Percentiles rank a stretch among this genome's conserved stretches.
Evolutionary conservation across 2,888 invertebrate species (phyloP).

Genomic region (Mimas tiliae): DNA sequence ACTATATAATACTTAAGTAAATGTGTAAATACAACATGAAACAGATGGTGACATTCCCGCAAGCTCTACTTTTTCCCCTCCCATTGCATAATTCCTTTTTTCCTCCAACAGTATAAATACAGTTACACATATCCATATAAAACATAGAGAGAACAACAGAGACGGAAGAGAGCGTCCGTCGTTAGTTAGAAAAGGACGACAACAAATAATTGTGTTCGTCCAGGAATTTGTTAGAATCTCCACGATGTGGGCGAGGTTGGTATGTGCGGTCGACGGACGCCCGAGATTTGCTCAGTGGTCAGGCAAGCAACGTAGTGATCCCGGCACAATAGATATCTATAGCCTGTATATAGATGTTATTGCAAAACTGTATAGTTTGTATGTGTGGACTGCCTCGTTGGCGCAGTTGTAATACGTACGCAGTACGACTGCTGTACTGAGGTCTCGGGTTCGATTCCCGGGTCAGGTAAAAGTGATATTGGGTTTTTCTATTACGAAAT

Average conservation of each 20-base stretch:
- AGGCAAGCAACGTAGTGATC: slow-evolving; percentile 31
- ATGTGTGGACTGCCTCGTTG: no score
- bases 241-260: slow-evolving; percentile 57
- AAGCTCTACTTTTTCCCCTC: slow-evolving; percentile 1
- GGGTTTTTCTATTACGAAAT: no score
- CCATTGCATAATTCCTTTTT: background rate
- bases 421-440: no score
- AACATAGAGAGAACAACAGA: background rate
- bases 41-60: background rate
- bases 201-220: slow-evolving; percentile 39
- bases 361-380: background rate
- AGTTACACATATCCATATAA: background rate
- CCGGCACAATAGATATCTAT: slow-evolving; percentile 1
- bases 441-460: no score
- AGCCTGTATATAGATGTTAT: background rate
- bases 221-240: slow-evolving; percentile 70
- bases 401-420: no score
- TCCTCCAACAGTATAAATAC: background rate
- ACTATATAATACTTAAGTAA: no score
- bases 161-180: background rate
- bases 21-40: background rate
- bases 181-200: slow-evolving; percentile 53
- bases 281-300: slow-evolving; percentile 74
- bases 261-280: slow-evolving; percentile 68
- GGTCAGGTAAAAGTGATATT: no score